Conservation (phyloP, 2,888 invertebrate species). For the Aleiodes alternator region DNA sequence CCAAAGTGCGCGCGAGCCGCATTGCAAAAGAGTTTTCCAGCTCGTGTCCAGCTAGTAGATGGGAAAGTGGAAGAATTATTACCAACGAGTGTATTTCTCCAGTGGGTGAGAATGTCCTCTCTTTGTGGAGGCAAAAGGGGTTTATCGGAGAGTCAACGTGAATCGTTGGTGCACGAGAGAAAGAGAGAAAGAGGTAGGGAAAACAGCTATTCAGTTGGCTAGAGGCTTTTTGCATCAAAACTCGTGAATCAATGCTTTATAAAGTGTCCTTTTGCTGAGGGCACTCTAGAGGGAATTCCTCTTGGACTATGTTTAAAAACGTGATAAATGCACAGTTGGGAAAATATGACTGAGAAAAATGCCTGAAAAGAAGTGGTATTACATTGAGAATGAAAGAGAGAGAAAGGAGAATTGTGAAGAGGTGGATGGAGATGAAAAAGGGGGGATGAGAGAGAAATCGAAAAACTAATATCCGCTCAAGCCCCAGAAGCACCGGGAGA, state of each 20-base stretch:
- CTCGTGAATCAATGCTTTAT: slow-evolving; percentile 42
- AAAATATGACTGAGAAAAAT: slow-evolving; percentile 74
- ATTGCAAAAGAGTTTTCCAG: slow-evolving; percentile 60
- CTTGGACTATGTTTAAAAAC: slow-evolving; percentile 67
- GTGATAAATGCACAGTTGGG: slow-evolving; percentile 73
- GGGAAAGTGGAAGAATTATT: slow-evolving; percentile 35
- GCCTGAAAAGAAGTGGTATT: slow-evolving; percentile 54
- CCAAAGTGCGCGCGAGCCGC: slow-evolving; percentile 71
- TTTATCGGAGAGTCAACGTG: background rate
- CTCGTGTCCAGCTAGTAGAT: slow-evolving; percentile 24
- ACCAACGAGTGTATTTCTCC: background rate
- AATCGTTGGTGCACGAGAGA: slow-evolving; percentile 7
- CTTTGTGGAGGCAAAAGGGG: background rate
- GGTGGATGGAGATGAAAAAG: slow-evolving; percentile 14
- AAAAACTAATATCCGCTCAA: slow-evolving; percentile 75
- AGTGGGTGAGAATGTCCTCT: no score
- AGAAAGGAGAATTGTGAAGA: slow-evolving; percentile 9
- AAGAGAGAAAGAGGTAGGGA: slow-evolving; percentile 27
- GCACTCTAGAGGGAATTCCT: slow-evolving; percentile 44
- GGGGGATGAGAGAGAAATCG: slow-evolving; percentile 66
- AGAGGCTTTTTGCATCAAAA: slow-evolving; percentile 47
- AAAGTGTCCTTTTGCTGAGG: slow-evolving; percentile 14
- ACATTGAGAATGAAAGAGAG: slow-evolving; percentile 41
- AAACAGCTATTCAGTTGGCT: slow-evolving; percentile 26
- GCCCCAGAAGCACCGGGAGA: slow-evolving; percentile 55